phyloP scores from a whole-genome alignment of 1,140 invertebrate species.

The Phenacoccus solenopsis region DNA sequence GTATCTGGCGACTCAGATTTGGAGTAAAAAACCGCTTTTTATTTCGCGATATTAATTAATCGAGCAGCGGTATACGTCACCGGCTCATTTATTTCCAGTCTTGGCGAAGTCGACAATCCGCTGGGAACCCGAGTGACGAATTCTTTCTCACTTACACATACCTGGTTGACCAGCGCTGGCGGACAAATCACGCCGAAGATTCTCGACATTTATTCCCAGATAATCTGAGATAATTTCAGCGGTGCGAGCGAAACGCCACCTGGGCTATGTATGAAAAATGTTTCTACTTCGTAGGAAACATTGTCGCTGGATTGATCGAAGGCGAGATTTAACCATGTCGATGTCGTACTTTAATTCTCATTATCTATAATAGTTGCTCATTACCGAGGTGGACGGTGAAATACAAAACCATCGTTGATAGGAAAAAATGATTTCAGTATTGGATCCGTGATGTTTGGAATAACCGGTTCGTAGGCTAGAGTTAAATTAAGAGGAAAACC shows the following conservation, averaged over 20 bases:
- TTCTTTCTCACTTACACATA: not conserved
- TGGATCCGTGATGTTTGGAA: too few relatives aligned
- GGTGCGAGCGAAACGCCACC: too few relatives aligned
- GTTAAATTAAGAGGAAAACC: not conserved
- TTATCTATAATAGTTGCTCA: conserved; percentile 2
- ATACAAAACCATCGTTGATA: not conserved
- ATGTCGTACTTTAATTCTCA: not conserved
- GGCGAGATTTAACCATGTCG: not conserved
- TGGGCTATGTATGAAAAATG: too few relatives aligned
- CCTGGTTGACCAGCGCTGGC: not conserved
- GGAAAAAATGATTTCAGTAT: not conserved
- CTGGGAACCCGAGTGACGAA: not conserved
- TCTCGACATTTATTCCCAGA: not conserved
- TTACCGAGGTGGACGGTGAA: not conserved
- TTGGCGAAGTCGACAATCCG: not conserved
- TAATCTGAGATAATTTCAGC: not conserved
- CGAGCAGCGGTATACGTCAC: not conserved
- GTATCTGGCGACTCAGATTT: too few relatives aligned
- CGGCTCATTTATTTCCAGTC: not conserved
- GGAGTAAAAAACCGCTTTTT: too few relatives aligned
- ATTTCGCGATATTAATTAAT: not conserved
- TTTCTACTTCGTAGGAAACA: too few relatives aligned
- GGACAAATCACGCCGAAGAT: not conserved
- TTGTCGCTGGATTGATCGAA: not conserved
- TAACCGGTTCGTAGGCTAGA: not conserved